Evolutionary conservation across 2,797 vertebrate genomes (phyloP).

Genomic region (Molossus molossus): DNA sequence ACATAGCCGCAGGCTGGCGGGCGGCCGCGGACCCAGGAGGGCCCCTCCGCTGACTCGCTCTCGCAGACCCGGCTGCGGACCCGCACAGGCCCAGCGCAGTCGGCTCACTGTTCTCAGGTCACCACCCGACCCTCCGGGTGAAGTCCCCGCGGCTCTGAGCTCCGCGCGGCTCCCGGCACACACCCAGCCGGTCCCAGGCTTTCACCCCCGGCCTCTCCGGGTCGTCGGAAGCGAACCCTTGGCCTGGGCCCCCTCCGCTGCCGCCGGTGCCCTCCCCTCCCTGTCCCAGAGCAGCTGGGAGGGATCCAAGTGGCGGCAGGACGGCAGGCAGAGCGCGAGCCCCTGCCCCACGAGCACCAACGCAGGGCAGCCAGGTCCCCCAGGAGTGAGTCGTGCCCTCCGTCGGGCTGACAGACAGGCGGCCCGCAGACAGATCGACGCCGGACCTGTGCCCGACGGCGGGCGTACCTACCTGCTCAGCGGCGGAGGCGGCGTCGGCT

Average conservation of each 20-base stretch:
- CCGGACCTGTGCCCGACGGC: neutral
- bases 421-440: neutral
- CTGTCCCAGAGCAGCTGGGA: neutral
- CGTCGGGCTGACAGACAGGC: neutral
- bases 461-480: constrained; percentile 93
- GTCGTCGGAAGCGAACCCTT: neutral
- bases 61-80: neutral
- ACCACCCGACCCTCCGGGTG: fast-evolving
- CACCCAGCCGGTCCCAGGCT: neutral
- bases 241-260: neutral
- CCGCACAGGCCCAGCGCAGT: neutral
- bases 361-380: constrained; percentile 69
- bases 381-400: constrained; percentile 84
- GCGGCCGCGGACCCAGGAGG: neutral
- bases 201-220: neutral
- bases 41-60: neutral
- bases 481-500: neutral
- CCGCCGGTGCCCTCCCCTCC: neutral
- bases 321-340: neutral
- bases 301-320: neutral
- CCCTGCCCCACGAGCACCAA: neutral
- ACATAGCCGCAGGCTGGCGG: neutral
- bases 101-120: neutral
- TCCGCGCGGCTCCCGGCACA: neutral
- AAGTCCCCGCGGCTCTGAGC: neutral